Percentiles rank a stretch among this genome's conserved stretches.
These are phyloP conservation scores for Beris morrisii DNA, from an alignment of 2,888 invertebrate genomes.

Conservation along the genomic window DNA sequence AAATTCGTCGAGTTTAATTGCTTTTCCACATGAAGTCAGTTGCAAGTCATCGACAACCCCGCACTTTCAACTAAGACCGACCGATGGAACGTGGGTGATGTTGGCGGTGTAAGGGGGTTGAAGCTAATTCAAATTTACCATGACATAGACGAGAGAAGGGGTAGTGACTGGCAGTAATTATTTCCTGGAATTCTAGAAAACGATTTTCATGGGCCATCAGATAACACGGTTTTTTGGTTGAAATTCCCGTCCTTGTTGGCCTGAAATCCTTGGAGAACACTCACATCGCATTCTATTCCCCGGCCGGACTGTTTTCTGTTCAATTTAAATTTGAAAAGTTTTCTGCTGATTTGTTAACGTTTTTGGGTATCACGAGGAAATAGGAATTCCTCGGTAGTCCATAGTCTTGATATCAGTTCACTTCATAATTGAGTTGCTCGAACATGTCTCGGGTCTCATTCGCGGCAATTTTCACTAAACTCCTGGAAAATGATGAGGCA, in stretches of 20 bases:
- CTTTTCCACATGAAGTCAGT: constrained; percentile 58
- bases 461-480: not conserved
- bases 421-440: no score
- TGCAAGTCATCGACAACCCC: constrained; percentile 57
- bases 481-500: constrained; percentile 7
- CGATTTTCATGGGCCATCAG: constrained; percentile 32
- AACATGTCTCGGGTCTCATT: no score
- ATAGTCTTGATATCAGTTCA: no score
- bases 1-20: constrained; percentile 42
- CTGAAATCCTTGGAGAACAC: not conserved
- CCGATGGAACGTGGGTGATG: not conserved
- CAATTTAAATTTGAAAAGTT: constrained; percentile 25
- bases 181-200: constrained; percentile 32
- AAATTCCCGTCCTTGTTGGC: not conserved
- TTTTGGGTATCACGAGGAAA: not conserved
- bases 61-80: not conserved
- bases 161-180: constrained; percentile 33
- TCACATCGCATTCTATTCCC: not conserved
- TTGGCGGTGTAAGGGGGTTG: not conserved
- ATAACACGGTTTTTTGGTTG: constrained; percentile 14
- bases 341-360: constrained; percentile 14
- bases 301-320: constrained; percentile 5
- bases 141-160: not conserved
- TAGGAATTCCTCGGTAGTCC: no score
- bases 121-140: not conserved